A percentile compares a stretch with the other conserved stretches of the same genome.
These are phyloP conservation scores for Erinaceus europaeus DNA, from an alignment of 2,113 vertebrate species.

Conservation along the genomic window DNA sequence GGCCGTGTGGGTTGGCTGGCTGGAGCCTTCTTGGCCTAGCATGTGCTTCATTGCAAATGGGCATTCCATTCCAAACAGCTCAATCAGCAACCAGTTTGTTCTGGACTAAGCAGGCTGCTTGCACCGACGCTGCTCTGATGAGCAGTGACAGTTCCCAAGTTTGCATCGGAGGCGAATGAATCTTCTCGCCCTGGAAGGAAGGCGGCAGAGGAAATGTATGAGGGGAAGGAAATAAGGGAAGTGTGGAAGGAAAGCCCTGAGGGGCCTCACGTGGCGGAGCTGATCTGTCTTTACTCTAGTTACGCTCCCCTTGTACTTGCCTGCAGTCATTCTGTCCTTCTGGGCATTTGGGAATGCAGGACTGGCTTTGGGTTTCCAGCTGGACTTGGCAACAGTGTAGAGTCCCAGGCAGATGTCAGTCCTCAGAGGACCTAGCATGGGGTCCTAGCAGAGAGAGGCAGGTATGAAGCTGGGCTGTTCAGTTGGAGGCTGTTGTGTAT, in stretches of 20 bases:
- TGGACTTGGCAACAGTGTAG: not conserved
- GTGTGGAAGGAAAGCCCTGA: rapidly evolving
- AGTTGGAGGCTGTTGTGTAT: not conserved
- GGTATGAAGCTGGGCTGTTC: not conserved
- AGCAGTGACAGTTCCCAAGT: not conserved
- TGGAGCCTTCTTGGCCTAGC: not conserved
- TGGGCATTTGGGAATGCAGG: not conserved
- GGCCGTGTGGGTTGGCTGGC: not conserved
- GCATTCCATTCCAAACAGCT: not conserved
- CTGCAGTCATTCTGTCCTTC: not conserved
- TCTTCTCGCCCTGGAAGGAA: not conserved
- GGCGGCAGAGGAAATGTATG: not conserved
- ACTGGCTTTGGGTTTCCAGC: not conserved
- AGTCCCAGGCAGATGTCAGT: not conserved
- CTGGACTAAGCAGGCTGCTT: not conserved
- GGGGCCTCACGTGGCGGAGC: not conserved
- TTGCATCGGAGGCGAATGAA: not conserved
- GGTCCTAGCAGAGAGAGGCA: not conserved
- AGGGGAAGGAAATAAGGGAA: not conserved
- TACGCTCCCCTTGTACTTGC: not conserved
- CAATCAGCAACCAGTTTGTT: not conserved
- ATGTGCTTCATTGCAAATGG: constrained; percentile 22
- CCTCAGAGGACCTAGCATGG: not conserved
- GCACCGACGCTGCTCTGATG: not conserved
- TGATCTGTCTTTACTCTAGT: not conserved